Conservation (phyloP, 2,888 invertebrate species). For the Habrosyne pyritoides region DNA sequence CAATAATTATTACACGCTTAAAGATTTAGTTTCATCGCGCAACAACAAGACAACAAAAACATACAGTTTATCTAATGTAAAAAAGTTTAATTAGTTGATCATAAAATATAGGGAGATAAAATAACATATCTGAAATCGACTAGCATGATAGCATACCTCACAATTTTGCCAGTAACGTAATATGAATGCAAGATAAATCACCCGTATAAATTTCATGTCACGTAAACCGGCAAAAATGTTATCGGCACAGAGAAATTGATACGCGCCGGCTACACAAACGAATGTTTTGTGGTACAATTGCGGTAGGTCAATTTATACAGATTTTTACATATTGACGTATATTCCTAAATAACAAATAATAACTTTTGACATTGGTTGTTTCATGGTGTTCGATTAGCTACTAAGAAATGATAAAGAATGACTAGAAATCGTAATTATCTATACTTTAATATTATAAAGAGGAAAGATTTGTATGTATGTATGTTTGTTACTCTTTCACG, state of each 20-base stretch:
- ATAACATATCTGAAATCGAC: constrained; percentile 56
- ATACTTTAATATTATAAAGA: too few species aligned
- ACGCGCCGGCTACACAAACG: constrained; percentile 54
- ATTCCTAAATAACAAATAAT: constrained; percentile 12
- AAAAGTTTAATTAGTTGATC: constrained; percentile 19
- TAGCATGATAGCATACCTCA: constrained; percentile 72
- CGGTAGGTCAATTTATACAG: constrained; percentile 64
- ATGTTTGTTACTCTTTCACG: too few species aligned
- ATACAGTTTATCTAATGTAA: neutral
- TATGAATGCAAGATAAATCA: constrained; percentile 80
- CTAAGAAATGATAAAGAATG: too few species aligned
- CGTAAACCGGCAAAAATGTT: constrained; percentile 79
- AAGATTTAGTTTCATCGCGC: neutral
- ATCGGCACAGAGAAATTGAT: constrained; percentile 76
- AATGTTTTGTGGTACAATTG: constrained; percentile 58
- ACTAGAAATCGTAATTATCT: too few species aligned
- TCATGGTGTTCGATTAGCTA: constrained; percentile 9
- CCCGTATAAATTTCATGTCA: constrained; percentile 80
- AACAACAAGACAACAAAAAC: neutral
- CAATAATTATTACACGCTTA: neutral
- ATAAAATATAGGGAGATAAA: constrained; percentile 55
- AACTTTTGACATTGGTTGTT: constrained; percentile 14
- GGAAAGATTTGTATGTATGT: too few species aligned
- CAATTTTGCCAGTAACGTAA: constrained; percentile 74
- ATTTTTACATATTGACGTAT: constrained; percentile 28